These are phyloP conservation scores for Gymnosoma rotundatum DNA, from an alignment of 2,888 invertebrate species.

Conservation along the genomic window DNA sequence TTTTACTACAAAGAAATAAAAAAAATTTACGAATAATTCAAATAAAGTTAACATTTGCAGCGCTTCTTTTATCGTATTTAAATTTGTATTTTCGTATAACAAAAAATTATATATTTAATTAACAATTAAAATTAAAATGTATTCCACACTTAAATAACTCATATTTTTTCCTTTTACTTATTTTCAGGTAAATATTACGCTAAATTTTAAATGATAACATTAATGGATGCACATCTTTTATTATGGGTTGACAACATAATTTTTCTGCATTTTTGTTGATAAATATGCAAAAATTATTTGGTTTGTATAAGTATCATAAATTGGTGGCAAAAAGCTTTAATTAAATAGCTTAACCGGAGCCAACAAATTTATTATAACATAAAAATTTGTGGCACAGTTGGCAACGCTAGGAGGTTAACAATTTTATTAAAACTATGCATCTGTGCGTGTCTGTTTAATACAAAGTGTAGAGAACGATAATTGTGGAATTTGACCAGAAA, in stretches of 20 bases:
- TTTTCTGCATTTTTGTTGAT: not conserved
- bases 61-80: not conserved
- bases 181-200: conserved; percentile 58
- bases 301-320: conserved; percentile 14
- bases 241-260: conserved; percentile 54
- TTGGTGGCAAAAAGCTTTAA: conserved; percentile 27
- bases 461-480: not conserved
- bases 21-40: too few relatives aligned
- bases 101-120: conserved; percentile 38
- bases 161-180: conserved; percentile 38
- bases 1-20: too few relatives aligned
- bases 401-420: conserved; percentile 15
- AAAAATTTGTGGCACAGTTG: conserved; percentile 55
- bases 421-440: conserved; percentile 16
- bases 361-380: conserved; percentile 61
- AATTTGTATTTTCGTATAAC: not conserved
- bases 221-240: conserved; percentile 37
- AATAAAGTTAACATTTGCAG: too few relatives aligned
- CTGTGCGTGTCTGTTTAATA: too few relatives aligned
- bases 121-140: conserved; percentile 52
- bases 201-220: conserved; percentile 19
- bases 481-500: not conserved
- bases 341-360: conserved; percentile 54
- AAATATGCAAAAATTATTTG: conserved; percentile 28
- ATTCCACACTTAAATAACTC: conserved; percentile 40